A percentile compares a stretch with the other conserved stretches of the same genome.
These are phyloP conservation scores for Teleogryllus occipitalis DNA, from an alignment of 1,140 invertebrate genomes.

Conservation along the genomic window DNA sequence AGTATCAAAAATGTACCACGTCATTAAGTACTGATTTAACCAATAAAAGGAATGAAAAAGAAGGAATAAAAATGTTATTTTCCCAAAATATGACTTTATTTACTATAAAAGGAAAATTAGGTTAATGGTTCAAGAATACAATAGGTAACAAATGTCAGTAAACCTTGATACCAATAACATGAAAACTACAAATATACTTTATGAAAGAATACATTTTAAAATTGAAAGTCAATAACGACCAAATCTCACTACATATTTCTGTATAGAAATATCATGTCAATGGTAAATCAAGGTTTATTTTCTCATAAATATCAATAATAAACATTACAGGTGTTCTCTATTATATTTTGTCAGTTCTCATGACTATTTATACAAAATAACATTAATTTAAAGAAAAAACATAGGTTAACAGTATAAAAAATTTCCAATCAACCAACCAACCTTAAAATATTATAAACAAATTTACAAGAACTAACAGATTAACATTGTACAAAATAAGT, in stretches of 20 bases:
- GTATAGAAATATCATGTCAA: neutral
- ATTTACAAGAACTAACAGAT: neutral
- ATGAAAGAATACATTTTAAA: neutral
- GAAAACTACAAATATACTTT: neutral
- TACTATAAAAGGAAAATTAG: neutral
- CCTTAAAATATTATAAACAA: slow-evolving; percentile 1
- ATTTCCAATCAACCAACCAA: neutral
- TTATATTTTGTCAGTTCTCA: neutral
- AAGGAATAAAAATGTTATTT: neutral
- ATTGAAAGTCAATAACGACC: neutral
- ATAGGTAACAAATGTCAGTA: neutral
- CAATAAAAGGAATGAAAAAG: neutral
- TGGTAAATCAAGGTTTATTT: neutral
- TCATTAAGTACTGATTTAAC: neutral
- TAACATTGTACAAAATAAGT: slow-evolving; percentile 6
- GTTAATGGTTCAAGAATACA: neutral
- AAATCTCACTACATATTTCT: neutral
- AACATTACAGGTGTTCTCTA: neutral
- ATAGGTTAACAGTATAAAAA: neutral
- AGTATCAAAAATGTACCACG: too few relatives aligned
- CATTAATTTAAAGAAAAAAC: neutral
- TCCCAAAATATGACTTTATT: neutral
- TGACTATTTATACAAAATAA: neutral
- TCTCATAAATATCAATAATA: neutral
- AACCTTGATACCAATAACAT: neutral